Evolutionary conservation across 2,888 invertebrate genomes (phyloP), one percentile per base, ranked within the genome.

Genomic region (Charanyca ferruginea): DNA sequence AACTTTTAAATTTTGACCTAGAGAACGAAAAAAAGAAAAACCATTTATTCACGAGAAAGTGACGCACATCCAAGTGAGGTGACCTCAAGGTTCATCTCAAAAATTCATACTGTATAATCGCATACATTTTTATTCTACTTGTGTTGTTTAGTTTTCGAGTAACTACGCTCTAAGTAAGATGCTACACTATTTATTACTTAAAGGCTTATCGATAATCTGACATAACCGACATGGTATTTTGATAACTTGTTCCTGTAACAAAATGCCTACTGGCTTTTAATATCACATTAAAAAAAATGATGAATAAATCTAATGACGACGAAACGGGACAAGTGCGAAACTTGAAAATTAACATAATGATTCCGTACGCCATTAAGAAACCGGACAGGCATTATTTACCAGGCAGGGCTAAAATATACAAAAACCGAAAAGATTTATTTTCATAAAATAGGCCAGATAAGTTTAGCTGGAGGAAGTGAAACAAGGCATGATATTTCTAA

Each of bases 231-330:
- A 28, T 57, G 28, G 28, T 66, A 55, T 32, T 38, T 66, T n/a
- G 8, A 3, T 23, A 54, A 51, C 52, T 35, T 55, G 47, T 66
- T 66, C 23, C 38, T 48, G 47, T 52, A 53, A 60, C 47, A 57
- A 60, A 66, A 48, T 73, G 51, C 38, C 66, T 72, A 66, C 42
- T 38, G 55, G 44, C 42, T 44, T n/a, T 69, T 28, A 61, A 60
- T 2, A 16, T 16, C 47, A 22, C 32, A 52, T 59, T 23, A 0
- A 42, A 54, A 61, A 66, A 55, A 28, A 20, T 51, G 7, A 22
- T 11, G 1, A 73, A 22, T 55, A 53, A 52, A 35, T 38, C 3
- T 51, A 42, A 35, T 47, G 38, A 57, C 35, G 44, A 35, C 9
- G 6, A 44, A 72, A 60, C 42, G 48, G 8, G 25, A 18, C 32